Evolutionary conservation across 1,140 invertebrate species (phyloP).

Genomic region (Nixonia krombeini): DNA sequence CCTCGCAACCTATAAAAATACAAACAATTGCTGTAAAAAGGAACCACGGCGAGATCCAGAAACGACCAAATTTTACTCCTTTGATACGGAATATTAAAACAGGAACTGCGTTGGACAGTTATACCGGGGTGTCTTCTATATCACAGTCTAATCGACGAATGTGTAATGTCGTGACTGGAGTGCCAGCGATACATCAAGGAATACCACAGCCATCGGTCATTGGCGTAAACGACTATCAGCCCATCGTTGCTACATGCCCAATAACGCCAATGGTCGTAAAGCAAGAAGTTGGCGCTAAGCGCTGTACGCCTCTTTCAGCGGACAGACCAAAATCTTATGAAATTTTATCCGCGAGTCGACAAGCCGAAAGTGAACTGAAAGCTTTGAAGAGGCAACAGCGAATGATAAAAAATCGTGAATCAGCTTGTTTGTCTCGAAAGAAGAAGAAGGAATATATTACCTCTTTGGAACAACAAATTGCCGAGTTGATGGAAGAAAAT

Average conservation of each 20-base stretch:
- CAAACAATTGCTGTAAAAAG: conserved; percentile 43
- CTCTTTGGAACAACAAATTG: conserved; percentile 81
- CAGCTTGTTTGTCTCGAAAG: conserved; percentile 90
- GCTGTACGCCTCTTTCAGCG: conserved; percentile 39
- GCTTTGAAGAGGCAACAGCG: conserved; percentile 86
- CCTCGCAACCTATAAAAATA: conserved; percentile 52
- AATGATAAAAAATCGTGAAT: conserved; percentile 93
- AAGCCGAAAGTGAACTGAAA: conserved; percentile 67
- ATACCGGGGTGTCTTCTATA: background rate
- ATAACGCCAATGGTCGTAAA: conserved; percentile 45
- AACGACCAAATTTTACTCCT: conserved; percentile 2
- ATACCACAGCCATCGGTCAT: conserved; percentile 11
- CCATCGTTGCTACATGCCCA: background rate
- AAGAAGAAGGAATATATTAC: conserved; percentile 93
- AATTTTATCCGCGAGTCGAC: conserved; percentile 46
- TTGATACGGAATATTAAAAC: background rate
- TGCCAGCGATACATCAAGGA: background rate
- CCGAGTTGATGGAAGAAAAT: conserved; percentile 82
- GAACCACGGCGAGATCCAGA: conserved; percentile 5
- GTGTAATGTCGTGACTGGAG: too few species aligned
- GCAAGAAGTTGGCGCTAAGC: conserved; percentile 18
- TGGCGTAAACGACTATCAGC: conserved; percentile 13
- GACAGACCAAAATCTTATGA: conserved; percentile 56
- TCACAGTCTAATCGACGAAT: too few species aligned
- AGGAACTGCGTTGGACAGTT: too few species aligned